These are phyloP conservation scores for Zaprionus inermis DNA, from an alignment of 1,140 invertebrate genomes.

Conservation along the genomic window DNA sequence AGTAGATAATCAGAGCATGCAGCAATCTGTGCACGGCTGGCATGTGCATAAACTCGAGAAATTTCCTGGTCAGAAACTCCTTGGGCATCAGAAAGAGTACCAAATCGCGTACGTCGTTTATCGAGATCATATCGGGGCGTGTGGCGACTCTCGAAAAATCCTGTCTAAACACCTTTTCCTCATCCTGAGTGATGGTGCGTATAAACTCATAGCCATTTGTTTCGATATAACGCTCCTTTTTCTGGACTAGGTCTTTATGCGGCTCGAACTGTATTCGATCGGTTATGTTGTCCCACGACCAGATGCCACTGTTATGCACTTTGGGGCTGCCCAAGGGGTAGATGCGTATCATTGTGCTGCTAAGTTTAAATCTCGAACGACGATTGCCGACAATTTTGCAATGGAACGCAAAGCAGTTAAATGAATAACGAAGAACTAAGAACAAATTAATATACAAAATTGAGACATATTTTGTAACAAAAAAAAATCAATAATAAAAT, in stretches of 20 bases:
- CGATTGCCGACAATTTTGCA: not conserved
- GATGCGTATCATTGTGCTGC: slow-evolving; percentile 51
- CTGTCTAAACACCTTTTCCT: slow-evolving; percentile 69
- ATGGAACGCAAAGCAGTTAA: not conserved
- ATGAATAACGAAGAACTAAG: not conserved
- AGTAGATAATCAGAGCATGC: slow-evolving; percentile 72
- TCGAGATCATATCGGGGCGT: slow-evolving; percentile 60
- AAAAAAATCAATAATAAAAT: not conserved
- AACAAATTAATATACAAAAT: not conserved
- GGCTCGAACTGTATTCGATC: slow-evolving; percentile 63
- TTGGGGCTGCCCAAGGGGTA: slow-evolving; percentile 54
- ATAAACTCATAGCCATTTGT: slow-evolving; percentile 64
- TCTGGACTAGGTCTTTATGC: slow-evolving; percentile 47
- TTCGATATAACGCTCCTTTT: slow-evolving; percentile 49
- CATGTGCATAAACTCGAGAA: slow-evolving; percentile 66
- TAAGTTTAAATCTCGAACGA: not conserved
- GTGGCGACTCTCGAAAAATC: slow-evolving; percentile 43
- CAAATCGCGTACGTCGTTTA: slow-evolving; percentile 69
- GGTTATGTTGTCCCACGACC: slow-evolving; percentile 57
- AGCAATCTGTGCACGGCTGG: slow-evolving; percentile 60
- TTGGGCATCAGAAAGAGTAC: slow-evolving; percentile 68
- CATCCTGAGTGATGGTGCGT: slow-evolving; percentile 63
- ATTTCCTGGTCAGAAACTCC: slow-evolving; percentile 51
- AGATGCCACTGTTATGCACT: slow-evolving; percentile 63
- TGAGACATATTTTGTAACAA: not conserved